A percentile compares a stretch with the other conserved stretches of the same genome.
Conservation (phyloP, 1,140 invertebrate species). For the Yoshiicerus persimilis region DNA sequence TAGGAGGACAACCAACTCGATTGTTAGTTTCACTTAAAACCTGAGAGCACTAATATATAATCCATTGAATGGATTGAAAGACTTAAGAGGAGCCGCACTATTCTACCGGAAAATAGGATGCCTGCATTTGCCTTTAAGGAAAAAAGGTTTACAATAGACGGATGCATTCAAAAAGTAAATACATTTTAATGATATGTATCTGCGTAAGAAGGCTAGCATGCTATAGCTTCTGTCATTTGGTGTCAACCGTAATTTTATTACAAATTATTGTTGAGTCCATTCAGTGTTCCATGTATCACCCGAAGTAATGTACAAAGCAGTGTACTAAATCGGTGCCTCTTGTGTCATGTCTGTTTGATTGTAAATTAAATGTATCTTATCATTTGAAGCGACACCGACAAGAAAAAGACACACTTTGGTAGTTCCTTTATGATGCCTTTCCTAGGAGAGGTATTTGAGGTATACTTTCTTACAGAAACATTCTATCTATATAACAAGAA, state of each 20-base stretch:
- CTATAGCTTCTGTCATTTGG: neutral
- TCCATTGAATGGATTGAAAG: neutral
- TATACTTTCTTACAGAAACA: too few species aligned
- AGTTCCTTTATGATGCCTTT: too few species aligned
- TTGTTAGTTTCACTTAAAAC: neutral
- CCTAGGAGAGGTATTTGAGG: too few species aligned
- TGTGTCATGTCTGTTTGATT: neutral
- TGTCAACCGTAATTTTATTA: neutral
- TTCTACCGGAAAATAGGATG: constrained; percentile 26
- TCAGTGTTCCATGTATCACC: neutral
- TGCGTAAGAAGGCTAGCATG: neutral
- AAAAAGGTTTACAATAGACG: neutral
- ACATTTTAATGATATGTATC: neutral
- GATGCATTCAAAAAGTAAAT: neutral
- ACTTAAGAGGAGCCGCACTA: constrained; percentile 14
- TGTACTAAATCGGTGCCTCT: neutral
- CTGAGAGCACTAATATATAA: neutral
- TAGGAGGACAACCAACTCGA: neutral
- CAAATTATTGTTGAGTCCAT: neutral
- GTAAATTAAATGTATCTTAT: neutral
- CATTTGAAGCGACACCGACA: neutral
- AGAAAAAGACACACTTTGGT: too few species aligned
- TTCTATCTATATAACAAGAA: too few species aligned
- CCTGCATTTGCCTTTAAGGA: neutral
- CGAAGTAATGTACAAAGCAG: neutral